A percentile compares a stretch with the other conserved stretches of the same genome.
phyloP scores from a whole-genome alignment of 2,113 vertebrate genomes.

The Podocnemis expansa region DNA sequence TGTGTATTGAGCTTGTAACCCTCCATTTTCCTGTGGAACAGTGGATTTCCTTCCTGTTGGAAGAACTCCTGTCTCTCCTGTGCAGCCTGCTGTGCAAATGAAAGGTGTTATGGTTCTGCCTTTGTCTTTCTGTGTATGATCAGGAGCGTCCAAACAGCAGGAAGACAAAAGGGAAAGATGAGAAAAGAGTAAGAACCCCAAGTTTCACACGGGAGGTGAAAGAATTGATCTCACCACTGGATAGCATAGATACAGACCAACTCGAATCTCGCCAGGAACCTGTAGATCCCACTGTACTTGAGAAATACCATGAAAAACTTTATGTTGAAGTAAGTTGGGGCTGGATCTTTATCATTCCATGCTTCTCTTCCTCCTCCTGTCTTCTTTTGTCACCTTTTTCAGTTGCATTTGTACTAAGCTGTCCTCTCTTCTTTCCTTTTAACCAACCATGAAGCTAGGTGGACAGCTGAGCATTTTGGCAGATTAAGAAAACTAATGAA shows the following conservation, averaged over 20 bases:
- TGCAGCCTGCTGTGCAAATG: not conserved
- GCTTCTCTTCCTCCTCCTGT: not conserved
- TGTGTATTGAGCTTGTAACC: not conserved
- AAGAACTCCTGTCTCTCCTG: not conserved
- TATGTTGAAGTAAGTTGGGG: constrained; percentile 72
- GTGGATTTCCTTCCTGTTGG: not conserved
- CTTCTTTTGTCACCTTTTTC: not conserved
- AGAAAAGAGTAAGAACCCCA: constrained; percentile 45
- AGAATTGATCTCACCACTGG: not conserved
- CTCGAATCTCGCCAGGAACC: constrained; percentile 6
- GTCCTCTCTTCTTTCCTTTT: not conserved
- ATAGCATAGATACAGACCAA: not conserved
- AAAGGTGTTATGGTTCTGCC: not conserved
- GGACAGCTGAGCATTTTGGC: not conserved
- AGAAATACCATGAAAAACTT: constrained; percentile 73
- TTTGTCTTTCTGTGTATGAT: not conserved
- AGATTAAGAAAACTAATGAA: not conserved
- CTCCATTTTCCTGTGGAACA: not conserved
- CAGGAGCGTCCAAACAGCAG: constrained; percentile 73
- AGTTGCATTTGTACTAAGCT: not conserved
- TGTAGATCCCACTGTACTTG: constrained; percentile 63
- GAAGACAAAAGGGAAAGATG: constrained; percentile 73
- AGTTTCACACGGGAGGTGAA: not conserved
- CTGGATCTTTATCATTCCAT: not conserved
- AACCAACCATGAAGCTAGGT: not conserved